Evolutionary conservation across 2,888 invertebrate genomes (phyloP), one percentile per base, ranked within the genome.

Genomic region (Stenolophus ochropezus): DNA sequence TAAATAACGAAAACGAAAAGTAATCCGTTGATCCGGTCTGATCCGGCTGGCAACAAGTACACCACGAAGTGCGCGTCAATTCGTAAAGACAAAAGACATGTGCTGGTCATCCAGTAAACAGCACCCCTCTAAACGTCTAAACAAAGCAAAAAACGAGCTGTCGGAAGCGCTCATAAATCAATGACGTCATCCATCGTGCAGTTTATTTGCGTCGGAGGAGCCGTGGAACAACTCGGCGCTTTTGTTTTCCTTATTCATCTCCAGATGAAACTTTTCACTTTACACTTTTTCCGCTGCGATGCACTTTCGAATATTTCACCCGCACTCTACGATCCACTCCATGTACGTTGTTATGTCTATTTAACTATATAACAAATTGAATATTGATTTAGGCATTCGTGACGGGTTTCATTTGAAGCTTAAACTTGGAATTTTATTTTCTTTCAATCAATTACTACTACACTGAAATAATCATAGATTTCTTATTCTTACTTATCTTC

Each of bases 201-300:
- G 65, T 69, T 69, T 69, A 69, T 69, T 69, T 69, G 65, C 65
- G 65, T 69, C 65, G 27, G 65, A 27, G 42, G 33, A 69, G 65
- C 14, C 33, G 33, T 69, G 65, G 65, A 69, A 69, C 65, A 27
- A 69, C 16, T 69, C 27, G 18, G 33, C 27, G 27, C 65, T 69
- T 58, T 58, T 76, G 76, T 76, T 76, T 76, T 76, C 49, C 56
- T 58, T 76, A 76, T 76, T 58, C 76, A 76, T 76, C 76, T 56
- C 76, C 58, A 76, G 76, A 76, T 76, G 76, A 76, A 76, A 58
- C 76, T 76, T 76, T 58, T 76, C 76, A 76, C 76, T 73, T 73
- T 73, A 73, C 23, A 49, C 73, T 73, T 73, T 47, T 73, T 73
- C 20, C 73, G 49, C 73, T 20, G 3, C 6, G 5, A 6, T 73